phyloP scores from a whole-genome alignment of 2,113 vertebrate species.

The Eulemur rufifrons region DNA sequence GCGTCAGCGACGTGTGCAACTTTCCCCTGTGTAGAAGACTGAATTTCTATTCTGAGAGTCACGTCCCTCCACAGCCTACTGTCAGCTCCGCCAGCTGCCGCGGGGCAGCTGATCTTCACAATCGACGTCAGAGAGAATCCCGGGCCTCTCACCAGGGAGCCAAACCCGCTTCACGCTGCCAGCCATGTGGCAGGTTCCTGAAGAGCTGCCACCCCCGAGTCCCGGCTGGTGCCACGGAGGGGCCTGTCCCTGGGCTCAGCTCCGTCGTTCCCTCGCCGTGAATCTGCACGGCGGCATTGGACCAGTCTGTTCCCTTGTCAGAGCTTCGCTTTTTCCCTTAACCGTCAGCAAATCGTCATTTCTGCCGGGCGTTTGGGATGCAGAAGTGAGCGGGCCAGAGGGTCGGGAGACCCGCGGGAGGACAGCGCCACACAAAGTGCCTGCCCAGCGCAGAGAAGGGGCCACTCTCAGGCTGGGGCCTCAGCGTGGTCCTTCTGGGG shows the following conservation, averaged over 20 bases:
- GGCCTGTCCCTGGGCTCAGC: no score
- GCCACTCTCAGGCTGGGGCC: accelerated
- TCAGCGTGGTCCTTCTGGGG: neutral
- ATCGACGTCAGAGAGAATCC: neutral
- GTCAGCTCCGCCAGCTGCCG: neutral
- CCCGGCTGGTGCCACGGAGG: accelerated
- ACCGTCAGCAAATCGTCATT: neutral
- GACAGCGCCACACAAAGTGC: no score
- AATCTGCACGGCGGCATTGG: neutral
- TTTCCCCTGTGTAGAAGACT: conserved; percentile 51
- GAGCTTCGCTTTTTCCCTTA: no score
- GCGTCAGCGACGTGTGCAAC: conserved; percentile 57
- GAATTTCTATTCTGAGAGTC: conserved; percentile 3
- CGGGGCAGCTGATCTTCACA: neutral
- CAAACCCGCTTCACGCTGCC: neutral
- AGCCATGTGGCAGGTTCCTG: neutral
- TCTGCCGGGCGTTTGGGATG: neutral
- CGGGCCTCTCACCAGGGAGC: neutral
- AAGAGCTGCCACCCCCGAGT: neutral
- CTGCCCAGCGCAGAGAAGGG: neutral
- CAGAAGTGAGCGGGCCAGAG: no score
- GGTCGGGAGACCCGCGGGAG: neutral
- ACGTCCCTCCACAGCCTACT: neutral
- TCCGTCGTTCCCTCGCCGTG: accelerated
- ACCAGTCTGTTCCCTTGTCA: neutral